Conservation (phyloP, 2,113 vertebrate genomes). For the Dromaius novaehollandiae region DNA sequence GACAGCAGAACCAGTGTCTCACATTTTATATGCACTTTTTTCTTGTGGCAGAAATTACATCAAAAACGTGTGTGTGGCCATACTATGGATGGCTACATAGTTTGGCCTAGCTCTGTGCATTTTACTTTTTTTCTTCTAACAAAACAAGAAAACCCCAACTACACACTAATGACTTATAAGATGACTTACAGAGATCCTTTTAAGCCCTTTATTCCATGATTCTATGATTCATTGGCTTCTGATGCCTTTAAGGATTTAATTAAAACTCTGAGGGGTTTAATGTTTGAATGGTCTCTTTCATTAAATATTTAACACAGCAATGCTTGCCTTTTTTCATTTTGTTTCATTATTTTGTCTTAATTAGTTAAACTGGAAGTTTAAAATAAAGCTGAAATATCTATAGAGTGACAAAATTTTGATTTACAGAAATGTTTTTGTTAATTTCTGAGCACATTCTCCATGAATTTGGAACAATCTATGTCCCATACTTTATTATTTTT, state of each 20-base stretch:
- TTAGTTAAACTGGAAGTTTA: not conserved
- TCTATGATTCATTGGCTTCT: not conserved
- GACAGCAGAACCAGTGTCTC: not conserved
- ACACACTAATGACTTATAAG: not conserved
- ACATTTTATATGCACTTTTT: not conserved
- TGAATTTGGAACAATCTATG: not conserved
- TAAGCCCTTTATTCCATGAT: not conserved
- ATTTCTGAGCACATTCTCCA: not conserved
- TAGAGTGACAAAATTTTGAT: not conserved
- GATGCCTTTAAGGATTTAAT: not conserved
- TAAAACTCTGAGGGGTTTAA: not conserved
- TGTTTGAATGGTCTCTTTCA: not conserved
- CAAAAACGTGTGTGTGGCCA: not conserved
- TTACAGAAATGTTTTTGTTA: not conserved
- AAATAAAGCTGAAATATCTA: not conserved
- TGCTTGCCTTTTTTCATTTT: not conserved
- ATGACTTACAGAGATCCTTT: not conserved
- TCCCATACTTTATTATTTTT: not conserved
- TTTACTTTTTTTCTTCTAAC: not conserved
- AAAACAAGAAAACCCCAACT: not conserved
- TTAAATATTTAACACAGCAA: not conserved
- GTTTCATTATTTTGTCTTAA: not conserved
- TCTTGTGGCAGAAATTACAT: not conserved
- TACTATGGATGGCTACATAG: not conserved
- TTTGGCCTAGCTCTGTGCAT: not conserved